Base-by-base conservation (phyloP, 2,113 vertebrate species). In the Heteronetta atricapilla region DNA sequence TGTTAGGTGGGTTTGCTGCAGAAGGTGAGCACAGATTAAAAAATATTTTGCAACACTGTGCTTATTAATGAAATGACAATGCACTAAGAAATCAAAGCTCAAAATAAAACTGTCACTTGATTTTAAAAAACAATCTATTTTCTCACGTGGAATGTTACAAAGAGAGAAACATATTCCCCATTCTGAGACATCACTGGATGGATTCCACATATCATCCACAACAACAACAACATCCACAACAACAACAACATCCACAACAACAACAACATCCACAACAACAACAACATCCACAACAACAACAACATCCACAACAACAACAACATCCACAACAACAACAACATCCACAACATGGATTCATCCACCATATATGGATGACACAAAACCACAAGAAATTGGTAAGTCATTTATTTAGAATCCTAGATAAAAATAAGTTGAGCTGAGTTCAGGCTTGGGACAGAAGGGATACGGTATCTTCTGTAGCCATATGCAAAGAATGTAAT, bases 1-100 rank as follows among this genome's bases (percentile, higher is more conserved):
- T 59, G 8, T 82, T 91, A 77, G 7, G 4, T 34, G 94, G 76
- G 93, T 88, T 82, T 63, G 8, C 59, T 83, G 82, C 38, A 68
- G 86, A 96, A 96, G 77, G 62, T 87, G 92, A 96, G 83, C n/a
- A 66, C 17, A 78, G 90, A 95, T 95, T 74, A 89, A 94, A 93
- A 94, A 55, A 3, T 59, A 4, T 1, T 74, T 86, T 93, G 36
- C 31, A 93, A 78, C 13, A 46, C 1, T 42, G 8, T 23, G 2
- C 25, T 38, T 79, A 19, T 68, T 38, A 70, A 20, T 25, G 82
- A 83, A 93, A 58, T 20, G 25, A 77, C 70, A 83, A 36, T 83
- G 83, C 75, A 64, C 52, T 14, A 82, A 82, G 66, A 93, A 79
- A 87, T 25, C 34, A 74, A 52, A 28, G 34, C 58, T 87, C 58